These are phyloP conservation scores for Ochropleura leucogaster DNA, from an alignment of 2,888 invertebrate species.

Conservation along the genomic window DNA sequence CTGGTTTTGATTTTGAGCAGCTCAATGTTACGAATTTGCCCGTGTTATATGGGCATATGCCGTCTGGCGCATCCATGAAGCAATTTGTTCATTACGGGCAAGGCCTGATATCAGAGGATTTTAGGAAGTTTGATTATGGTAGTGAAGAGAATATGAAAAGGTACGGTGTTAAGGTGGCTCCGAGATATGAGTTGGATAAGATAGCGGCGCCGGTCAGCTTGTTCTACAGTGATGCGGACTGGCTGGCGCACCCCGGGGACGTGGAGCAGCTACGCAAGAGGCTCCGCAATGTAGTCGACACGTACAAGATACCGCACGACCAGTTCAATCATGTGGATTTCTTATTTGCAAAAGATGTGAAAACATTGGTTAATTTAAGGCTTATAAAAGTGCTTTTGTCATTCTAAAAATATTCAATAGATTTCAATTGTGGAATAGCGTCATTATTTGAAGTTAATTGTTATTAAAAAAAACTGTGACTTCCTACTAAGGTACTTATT, in stretches of 20 bases:
- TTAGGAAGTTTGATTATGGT: conserved; percentile 80
- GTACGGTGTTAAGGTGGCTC: conserved; percentile 77
- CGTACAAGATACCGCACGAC: conserved; percentile 89
- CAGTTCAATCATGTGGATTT: conserved; percentile 85
- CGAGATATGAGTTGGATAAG: conserved; percentile 75
- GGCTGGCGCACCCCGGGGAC: conserved; percentile 91
- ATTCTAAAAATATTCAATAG: conserved; percentile 51
- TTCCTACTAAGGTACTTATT: not conserved
- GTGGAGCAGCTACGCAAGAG: conserved; percentile 87
- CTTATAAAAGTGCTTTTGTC: conserved; percentile 66
- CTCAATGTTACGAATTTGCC: conserved; percentile 91
- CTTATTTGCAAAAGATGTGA: conserved; percentile 79
- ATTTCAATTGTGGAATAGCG: not conserved
- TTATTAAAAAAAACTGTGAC: not conserved
- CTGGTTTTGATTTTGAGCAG: conserved; percentile 90
- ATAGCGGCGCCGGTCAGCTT: conserved; percentile 79
- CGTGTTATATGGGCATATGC: conserved; percentile 88
- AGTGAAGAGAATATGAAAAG: conserved; percentile 69
- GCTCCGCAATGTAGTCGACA: conserved; percentile 89
- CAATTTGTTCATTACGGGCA: conserved; percentile 90
- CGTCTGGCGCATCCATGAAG: conserved; percentile 89
- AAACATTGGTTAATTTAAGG: conserved; percentile 72
- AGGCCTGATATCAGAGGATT: conserved; percentile 77
- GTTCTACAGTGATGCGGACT: conserved; percentile 90
- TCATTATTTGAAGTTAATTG: not conserved